phyloP scores from a whole-genome alignment of 2,113 vertebrate genomes.

The Gymnorhina tibicen region DNA sequence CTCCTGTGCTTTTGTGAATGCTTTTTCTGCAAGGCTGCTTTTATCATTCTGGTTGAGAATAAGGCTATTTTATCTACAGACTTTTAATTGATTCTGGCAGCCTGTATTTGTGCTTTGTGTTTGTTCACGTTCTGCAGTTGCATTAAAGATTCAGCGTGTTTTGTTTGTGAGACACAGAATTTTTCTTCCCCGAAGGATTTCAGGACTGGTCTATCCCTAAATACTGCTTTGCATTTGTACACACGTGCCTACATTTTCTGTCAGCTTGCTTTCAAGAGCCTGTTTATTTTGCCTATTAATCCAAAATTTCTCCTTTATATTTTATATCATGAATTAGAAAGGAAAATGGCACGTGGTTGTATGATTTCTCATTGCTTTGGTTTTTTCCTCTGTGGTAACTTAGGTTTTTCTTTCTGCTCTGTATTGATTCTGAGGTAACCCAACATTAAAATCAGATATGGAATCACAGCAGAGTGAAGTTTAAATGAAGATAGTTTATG shows the following conservation, averaged over 20 bases:
- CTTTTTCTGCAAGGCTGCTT: not conserved
- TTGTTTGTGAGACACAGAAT: not conserved
- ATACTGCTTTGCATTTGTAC: not conserved
- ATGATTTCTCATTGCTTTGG: not conserved
- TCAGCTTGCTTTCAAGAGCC: not conserved
- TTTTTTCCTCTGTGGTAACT: not conserved
- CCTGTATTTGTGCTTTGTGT: not conserved
- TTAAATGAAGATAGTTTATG: not conserved
- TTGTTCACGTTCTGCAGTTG: not conserved
- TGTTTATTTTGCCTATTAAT: not conserved
- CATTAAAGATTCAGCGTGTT: not conserved
- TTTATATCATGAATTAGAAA: not conserved
- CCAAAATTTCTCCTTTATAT: not conserved
- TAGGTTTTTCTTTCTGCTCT: not conserved
- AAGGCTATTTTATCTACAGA: not conserved
- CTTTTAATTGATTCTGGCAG: not conserved
- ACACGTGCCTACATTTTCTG: not conserved
- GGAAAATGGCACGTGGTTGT: not conserved
- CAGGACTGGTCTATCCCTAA: not conserved
- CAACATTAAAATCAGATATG: not conserved
- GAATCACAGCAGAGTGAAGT: not conserved
- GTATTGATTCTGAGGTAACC: not conserved
- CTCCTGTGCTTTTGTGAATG: not conserved
- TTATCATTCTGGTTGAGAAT: not conserved
- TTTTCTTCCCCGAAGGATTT: not conserved